Base-by-base conservation (phyloP, 1,140 invertebrate genomes). In the Callitettix versicolor region DNA sequence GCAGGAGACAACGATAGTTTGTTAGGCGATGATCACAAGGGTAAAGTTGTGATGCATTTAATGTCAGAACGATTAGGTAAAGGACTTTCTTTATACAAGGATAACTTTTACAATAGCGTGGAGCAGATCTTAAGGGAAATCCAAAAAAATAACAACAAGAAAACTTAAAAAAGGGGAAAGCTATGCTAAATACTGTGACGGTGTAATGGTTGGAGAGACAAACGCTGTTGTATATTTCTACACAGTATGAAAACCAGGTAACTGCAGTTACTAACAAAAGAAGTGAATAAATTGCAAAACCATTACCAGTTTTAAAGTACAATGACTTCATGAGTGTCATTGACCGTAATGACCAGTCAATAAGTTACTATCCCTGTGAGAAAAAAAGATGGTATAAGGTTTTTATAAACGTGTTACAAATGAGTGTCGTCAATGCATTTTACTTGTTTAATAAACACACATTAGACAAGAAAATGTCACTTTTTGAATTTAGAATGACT, bases 331-430 rank as follows among this genome's bases (percentile, higher is more conserved):
- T 60, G 53, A 44, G 41, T 30, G 56, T 41, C 15, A 40, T 60
- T 33, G 56, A 56, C 43, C 17, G 53, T 15, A 18, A n/a, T 12
- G 59, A 61, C 30, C 59, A 58, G 42, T 52, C 56, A 33, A 43
- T 50, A 14, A 11, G 41, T 1, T 58, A 61, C 33, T 58, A 61
- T 41, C 51, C 54, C 14, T 40, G 43, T 22, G 57, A 58, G 20
- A 17, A 50, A 30, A 58, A 61, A 51, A 61, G 57, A 51, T 61
- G 58, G 24, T 55, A 53, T 26, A 56, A 60, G 43, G 18, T 60
- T n/a, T 46, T 48, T 26, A 58, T 61, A 11, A 57, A 58, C 47
- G 20, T 58, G 15, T 43, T 58, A 15, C 53, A 56, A 18, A 36
- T 58, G 44, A n/a, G 15, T 7, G 18, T 56, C 6, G 21, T 49